Evolutionary conservation across 2,797 vertebrate genomes (phyloP).

Genomic region (Sandelia bainsii): DNA sequence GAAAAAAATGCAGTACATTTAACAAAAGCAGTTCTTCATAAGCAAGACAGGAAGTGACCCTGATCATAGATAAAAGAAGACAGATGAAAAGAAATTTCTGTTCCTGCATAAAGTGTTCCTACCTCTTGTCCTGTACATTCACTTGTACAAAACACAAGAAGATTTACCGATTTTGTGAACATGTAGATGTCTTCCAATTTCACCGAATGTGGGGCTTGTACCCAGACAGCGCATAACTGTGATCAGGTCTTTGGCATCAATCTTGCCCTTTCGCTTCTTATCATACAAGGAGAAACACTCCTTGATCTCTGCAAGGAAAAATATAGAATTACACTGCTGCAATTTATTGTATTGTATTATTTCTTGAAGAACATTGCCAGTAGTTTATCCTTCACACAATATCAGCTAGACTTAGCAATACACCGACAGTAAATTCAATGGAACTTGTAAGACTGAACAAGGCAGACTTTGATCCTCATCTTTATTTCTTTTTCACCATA

Average conservation of each 20-base stretch:
- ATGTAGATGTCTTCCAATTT: constrained; percentile 90
- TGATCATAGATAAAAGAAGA: too few species aligned
- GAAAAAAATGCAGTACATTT: not conserved
- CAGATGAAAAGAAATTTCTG: not conserved
- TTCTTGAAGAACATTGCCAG: not conserved
- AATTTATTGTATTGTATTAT: not conserved
- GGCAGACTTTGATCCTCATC: constrained; percentile 1
- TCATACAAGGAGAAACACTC: constrained; percentile 98
- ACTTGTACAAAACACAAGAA: too few species aligned
- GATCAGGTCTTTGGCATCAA: constrained; percentile 89
- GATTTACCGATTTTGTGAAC: constrained; percentile 91
- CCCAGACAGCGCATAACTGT: constrained; percentile 94
- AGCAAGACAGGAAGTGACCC: not conserved
- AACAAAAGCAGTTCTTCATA: too few species aligned
- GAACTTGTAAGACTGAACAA: not conserved
- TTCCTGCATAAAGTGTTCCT: not conserved
- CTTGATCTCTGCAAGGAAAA: constrained; percentile 89
- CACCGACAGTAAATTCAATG: not conserved
- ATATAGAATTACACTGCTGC: not conserved
- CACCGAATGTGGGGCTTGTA: constrained; percentile 88
- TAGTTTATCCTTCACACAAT: not conserved
- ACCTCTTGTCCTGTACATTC: too few species aligned
- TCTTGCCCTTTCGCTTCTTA: constrained; percentile 93
- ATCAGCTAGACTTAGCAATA: not conserved
- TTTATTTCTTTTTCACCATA: not conserved